These are phyloP conservation scores for Podarcis raffonei DNA, from an alignment of 2,113 vertebrate species.

Conservation along the genomic window DNA sequence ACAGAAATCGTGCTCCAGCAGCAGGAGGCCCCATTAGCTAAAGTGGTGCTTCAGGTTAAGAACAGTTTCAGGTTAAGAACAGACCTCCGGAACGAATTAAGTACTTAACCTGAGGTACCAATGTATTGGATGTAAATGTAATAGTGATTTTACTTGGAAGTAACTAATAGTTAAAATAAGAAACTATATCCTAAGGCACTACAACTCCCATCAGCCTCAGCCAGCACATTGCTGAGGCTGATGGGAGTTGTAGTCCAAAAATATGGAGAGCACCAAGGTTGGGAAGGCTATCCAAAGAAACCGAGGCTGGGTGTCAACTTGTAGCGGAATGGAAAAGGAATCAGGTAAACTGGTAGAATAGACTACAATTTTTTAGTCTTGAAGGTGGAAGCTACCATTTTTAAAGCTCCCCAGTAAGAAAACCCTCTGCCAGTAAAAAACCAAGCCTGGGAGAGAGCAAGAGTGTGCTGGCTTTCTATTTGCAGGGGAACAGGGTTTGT, in stretches of 20 bases:
- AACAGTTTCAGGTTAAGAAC: no score
- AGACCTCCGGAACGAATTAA: no score
- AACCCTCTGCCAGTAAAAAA: neutral
- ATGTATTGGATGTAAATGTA: neutral
- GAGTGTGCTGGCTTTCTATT: neutral
- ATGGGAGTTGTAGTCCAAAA: no score
- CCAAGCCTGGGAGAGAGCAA: neutral
- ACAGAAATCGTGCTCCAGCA: no score
- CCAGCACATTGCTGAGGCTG: no score
- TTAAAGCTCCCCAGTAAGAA: neutral
- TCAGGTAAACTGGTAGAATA: neutral
- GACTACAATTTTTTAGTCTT: neutral
- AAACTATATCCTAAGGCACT: no score
- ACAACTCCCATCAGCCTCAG: no score
- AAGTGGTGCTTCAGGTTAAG: no score
- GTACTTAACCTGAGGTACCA: no score
- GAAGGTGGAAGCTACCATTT: neutral
- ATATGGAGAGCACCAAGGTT: no score
- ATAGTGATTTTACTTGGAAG: neutral
- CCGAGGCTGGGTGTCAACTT: neutral
- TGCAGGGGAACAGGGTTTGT: neutral
- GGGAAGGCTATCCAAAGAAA: neutral
- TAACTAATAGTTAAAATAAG: neutral
- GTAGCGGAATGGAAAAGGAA: neutral
- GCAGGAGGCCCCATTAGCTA: no score